phyloP scores from a whole-genome alignment of 2,797 vertebrate species.

The Danio jaintianensis region DNA sequence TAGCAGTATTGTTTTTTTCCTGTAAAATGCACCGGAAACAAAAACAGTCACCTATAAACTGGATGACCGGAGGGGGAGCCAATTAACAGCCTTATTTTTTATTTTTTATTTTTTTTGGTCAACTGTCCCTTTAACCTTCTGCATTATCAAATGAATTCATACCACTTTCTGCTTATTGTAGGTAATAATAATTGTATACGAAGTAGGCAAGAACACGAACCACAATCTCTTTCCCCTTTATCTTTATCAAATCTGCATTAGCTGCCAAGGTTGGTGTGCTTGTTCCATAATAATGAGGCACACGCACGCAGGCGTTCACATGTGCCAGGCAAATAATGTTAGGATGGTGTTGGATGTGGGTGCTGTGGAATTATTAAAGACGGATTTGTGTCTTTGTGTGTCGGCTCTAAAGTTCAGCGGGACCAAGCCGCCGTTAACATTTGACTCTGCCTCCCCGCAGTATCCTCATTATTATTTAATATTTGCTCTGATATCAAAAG shows the following conservation, averaged over 20 bases:
- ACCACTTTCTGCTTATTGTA: background rate
- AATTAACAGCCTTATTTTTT: no score
- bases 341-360: constrained; percentile 7
- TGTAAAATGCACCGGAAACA: no score
- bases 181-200: background rate
- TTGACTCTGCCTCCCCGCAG: constrained; percentile 37
- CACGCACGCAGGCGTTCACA: background rate
- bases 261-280: background rate
- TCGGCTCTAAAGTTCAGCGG: constrained; percentile 28
- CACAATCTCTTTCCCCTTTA: constrained; percentile 1
- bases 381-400: constrained; percentile 17
- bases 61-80: no score
- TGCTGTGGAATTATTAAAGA: constrained; percentile 9
- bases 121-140: no score
- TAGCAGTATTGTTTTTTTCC: background rate
- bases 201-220: background rate
- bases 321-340: constrained; percentile 29
- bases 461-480: constrained; percentile 62
- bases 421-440: constrained; percentile 23
- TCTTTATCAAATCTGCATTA: constrained; percentile 15
- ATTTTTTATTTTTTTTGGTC: no score
- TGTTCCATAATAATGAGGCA: constrained; percentile 25
- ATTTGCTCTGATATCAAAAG: constrained; percentile 60
- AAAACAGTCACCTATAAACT: no score
- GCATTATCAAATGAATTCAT: background rate